Conservation (phyloP, 2,888 invertebrate genomes). For the Brachylomia viminalis region DNA sequence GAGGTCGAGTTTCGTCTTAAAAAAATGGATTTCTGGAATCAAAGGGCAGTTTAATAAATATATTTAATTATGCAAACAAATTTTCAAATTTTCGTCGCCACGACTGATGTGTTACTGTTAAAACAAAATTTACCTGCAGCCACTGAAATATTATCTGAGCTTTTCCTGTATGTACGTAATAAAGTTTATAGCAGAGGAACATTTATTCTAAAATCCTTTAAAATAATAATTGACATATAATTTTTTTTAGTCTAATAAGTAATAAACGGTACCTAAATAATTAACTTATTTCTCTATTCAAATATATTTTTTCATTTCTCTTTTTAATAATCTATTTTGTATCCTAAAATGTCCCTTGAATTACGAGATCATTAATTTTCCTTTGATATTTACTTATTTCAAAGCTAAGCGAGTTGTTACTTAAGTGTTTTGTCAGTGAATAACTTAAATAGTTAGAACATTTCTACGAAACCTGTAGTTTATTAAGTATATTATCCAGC, state of each 20-base stretch:
- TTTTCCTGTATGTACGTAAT: background rate
- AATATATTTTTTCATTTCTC: background rate
- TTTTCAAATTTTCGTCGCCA: background rate
- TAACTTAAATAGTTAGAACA: background rate
- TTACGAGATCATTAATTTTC: background rate
- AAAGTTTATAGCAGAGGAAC: background rate
- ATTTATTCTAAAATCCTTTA: background rate
- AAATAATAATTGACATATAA: background rate
- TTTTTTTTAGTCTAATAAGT: background rate
- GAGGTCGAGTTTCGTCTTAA: background rate
- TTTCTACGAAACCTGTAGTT: background rate
- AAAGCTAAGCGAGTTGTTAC: background rate
- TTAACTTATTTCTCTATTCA: background rate
- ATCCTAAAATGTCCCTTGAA: background rate
- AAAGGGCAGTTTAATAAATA: background rate
- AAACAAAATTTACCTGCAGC: background rate
- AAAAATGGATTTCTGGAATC: background rate
- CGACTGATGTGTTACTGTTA: slow-evolving; percentile 2
- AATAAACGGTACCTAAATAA: background rate
- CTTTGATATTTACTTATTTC: slow-evolving; percentile 10
- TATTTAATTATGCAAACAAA: too few relatives aligned
- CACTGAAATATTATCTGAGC: background rate
- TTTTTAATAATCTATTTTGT: background rate
- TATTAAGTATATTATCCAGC: background rate
- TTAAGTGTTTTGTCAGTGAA: background rate